Evolutionary conservation across 1,140 invertebrate species (phyloP).

Genomic region (Homarus americanus): DNA sequence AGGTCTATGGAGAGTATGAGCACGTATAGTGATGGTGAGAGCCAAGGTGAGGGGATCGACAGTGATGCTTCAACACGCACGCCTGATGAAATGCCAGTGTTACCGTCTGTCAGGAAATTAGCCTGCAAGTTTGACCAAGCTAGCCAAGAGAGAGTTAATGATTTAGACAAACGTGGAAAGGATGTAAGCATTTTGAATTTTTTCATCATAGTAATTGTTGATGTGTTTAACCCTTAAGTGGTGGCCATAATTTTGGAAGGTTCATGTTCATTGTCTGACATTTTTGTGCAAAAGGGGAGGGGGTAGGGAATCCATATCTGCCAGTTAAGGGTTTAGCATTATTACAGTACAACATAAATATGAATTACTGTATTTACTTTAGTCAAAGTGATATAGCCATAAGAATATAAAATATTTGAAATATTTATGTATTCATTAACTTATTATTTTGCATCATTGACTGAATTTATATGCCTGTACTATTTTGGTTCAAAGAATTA

Average conservation of each 20-base stretch:
- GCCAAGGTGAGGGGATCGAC: conserved; percentile 35
- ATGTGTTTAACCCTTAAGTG: no score
- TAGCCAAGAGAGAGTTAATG: conserved; percentile 42
- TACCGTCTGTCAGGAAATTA: conserved; percentile 51
- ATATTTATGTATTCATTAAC: not conserved
- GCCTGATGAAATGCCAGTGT: conserved; percentile 19
- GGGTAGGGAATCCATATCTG: no score
- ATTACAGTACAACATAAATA: not conserved
- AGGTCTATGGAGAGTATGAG: conserved; percentile 46
- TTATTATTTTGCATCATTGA: not conserved
- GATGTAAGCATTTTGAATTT: conserved; percentile 35
- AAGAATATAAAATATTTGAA: not conserved
- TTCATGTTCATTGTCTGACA: no score
- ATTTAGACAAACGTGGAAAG: conserved; percentile 55
- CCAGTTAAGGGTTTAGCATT: no score
- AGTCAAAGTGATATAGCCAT: no score
- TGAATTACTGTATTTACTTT: no score
- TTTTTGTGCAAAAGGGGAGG: no score
- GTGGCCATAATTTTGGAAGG: no score
- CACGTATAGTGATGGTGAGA: conserved; percentile 40
- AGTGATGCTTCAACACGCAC: conserved; percentile 41
- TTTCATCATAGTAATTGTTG: not conserved
- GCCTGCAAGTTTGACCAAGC: conserved; percentile 57
- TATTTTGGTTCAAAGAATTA: not conserved
- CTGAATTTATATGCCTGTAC: not conserved